A percentile compares a stretch with the other conserved stretches of the same genome.
These are phyloP conservation scores for Saiga tatarica DNA, from an alignment of 2,113 vertebrate species.

Conservation along the genomic window DNA sequence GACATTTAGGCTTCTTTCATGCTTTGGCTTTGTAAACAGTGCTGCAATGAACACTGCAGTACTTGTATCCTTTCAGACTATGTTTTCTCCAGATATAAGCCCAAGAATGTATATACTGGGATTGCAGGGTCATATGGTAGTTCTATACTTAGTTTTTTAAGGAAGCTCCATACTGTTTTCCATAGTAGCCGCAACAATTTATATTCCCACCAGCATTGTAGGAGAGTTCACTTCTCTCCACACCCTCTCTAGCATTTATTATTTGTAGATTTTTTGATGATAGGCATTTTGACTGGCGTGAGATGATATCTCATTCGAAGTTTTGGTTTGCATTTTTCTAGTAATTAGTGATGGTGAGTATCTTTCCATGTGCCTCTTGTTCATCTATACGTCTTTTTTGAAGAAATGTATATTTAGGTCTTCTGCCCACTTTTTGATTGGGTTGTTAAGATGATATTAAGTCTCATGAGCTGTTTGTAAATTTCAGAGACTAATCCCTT, in stretches of 20 bases:
- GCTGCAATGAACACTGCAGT: neutral
- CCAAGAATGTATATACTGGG: neutral
- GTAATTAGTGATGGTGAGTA: neutral
- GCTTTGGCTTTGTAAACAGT: neutral
- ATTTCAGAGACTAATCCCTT: neutral
- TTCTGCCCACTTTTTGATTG: neutral
- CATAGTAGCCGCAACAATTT: neutral
- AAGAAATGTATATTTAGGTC: neutral
- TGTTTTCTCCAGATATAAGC: neutral
- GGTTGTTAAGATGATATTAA: neutral
- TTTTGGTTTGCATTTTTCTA: neutral
- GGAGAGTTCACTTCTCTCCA: neutral
- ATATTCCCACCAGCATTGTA: neutral
- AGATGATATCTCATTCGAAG: neutral
- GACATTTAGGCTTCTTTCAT: neutral
- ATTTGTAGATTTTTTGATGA: neutral
- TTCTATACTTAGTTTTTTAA: neutral
- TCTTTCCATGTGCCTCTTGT: neutral
- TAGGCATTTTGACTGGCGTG: neutral
- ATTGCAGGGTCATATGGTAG: neutral
- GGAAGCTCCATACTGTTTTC: neutral
- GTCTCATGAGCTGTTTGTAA: neutral
- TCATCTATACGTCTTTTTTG: neutral
- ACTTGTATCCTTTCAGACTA: neutral
- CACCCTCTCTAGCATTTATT: neutral